Base-by-base conservation (phyloP, 2,113 vertebrate species). In the Boleophthalmus pectinirostris region DNA sequence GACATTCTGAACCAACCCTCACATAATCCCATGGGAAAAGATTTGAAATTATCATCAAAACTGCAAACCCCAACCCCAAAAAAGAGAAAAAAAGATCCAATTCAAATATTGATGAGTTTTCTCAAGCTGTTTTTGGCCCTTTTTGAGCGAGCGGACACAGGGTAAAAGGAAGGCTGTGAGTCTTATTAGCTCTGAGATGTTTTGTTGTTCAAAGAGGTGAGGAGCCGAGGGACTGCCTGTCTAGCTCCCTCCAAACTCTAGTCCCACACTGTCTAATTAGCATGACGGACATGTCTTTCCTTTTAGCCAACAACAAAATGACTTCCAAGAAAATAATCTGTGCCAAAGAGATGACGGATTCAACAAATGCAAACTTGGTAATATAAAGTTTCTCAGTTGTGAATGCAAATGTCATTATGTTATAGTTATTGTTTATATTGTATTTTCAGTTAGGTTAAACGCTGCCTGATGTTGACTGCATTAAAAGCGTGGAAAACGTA, bases 181-280 rank as follows among this genome's bases (percentile, higher is more conserved):
- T 7, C 47, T 73, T 45, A 73, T 70, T 35, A 63, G 56, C 24
- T 66, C 16, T 33, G 18, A 49, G 33, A 35, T 75, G 38, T 25
- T 53, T n/a, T 72, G 69, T 72, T 68, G 13, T 45, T 75, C 70
- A 69, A 35, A 66, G 56, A 25, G 11, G 20, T 58, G 56, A 64
- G 47, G 43, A 69, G 68, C 68, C 20, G 7, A 16, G 60, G 69
- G 74, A 38, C 38, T 38, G 38, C 18, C 18, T 18, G 49, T 51
- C 64, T 70, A 20, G 24, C 13, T 70, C 63, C 3, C 61, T 70
- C 35, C 57, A 45, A 69, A 76, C 68, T 69, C 56, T 60, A 20
- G 16, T 21, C 38, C 67, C 58, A 69, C 23, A 56, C 67, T 2
- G 11, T 73, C 67, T 15, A 78, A 83, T 83, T 74, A 65, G 33